A percentile compares a stretch with the other conserved stretches of the same genome.
These are phyloP conservation scores for Folsomia candida DNA, from an alignment of 2,888 invertebrate genomes.

Conservation along the genomic window DNA sequence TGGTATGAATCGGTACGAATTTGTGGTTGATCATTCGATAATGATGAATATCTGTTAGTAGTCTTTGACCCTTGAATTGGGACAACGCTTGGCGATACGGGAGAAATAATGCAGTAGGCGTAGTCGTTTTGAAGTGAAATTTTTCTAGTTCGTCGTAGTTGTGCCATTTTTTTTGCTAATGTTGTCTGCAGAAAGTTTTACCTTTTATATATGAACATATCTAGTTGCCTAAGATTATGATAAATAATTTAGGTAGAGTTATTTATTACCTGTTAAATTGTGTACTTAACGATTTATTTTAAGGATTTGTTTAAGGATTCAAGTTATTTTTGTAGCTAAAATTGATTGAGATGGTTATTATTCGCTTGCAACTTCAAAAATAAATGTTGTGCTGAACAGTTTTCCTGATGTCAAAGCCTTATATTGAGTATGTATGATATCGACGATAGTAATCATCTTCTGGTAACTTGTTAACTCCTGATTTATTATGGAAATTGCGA, in stretches of 20 bases:
- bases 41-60: not conserved
- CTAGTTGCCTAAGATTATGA: not conserved
- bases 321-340: no score
- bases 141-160: slow-evolving; percentile 20
- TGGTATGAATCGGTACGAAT: not conserved
- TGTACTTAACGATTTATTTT: no score
- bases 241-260: not conserved
- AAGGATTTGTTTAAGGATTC: no score
- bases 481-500: no score
- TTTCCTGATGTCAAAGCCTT: no score
- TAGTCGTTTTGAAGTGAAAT: slow-evolving; percentile 41
- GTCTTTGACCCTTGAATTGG: not conserved
- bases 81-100: slow-evolving; percentile 22
- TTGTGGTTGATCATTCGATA: not conserved
- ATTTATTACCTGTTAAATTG: not conserved
- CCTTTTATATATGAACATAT: not conserved
- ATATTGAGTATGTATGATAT: no score
- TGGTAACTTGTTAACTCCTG: no score
- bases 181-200: not conserved
- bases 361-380: no score
- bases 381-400: no score
- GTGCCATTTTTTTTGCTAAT: no score
- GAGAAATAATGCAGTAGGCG: slow-evolving; percentile 42
- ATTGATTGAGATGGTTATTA: no score
- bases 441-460: no score